Percentiles rank a stretch among this genome's conserved stretches.
phyloP scores from a whole-genome alignment of 2,113 vertebrate genomes.

The Phainopepla nitens region DNA sequence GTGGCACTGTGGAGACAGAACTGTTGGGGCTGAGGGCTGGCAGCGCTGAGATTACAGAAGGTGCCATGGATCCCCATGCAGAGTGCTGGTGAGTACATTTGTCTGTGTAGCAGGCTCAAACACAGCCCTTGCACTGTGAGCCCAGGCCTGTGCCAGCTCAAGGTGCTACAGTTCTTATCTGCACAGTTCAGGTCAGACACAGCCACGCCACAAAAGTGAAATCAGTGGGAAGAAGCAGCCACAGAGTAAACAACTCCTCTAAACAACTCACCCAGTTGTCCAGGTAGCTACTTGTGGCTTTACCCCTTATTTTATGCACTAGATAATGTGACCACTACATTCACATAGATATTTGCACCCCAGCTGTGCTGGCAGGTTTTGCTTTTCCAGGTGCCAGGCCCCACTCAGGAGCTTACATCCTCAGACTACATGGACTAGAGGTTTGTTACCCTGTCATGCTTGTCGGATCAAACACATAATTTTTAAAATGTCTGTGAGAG shows the following conservation, averaged over 20 bases:
- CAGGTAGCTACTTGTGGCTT: neutral
- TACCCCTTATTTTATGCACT: neutral
- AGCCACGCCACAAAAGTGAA: fast-evolving
- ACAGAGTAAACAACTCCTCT: neutral
- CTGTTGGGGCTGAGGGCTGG: neutral
- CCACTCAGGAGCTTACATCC: neutral
- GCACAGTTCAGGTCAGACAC: neutral
- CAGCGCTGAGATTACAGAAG: neutral
- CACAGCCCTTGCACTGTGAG: neutral
- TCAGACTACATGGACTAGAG: neutral
- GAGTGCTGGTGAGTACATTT: neutral
- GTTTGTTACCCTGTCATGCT: neutral
- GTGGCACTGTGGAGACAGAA: neutral
- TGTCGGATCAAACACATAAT: neutral
- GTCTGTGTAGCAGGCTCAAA: neutral
- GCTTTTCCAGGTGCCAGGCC: neutral
- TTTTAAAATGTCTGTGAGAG: neutral
- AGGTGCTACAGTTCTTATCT: neutral
- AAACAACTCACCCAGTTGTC: neutral
- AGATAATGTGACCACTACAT: neutral
- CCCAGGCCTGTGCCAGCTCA: neutral
- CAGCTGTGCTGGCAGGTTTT: neutral
- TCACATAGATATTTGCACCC: neutral
- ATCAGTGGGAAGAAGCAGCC: neutral
- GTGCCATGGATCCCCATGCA: neutral